phyloP scores from a whole-genome alignment of 2,888 invertebrate genomes.

The Bursaphelenchus okinawaensis region DNA sequence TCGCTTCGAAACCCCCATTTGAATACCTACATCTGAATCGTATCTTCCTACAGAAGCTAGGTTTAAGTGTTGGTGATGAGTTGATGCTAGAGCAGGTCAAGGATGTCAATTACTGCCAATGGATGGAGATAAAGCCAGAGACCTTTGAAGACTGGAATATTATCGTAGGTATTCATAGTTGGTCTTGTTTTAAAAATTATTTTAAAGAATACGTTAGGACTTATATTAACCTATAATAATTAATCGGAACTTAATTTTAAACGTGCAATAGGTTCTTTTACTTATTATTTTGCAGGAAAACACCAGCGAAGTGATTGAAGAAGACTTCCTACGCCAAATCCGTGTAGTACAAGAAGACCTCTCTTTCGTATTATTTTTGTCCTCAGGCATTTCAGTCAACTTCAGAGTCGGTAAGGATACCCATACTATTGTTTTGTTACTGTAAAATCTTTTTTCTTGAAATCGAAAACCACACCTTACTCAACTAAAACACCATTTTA shows the following conservation, averaged over 20 bases:
- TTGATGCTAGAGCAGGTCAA: slow-evolving; percentile 21
- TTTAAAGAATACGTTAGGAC: not conserved
- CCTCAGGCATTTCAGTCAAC: slow-evolving; percentile 31
- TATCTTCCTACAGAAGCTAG: slow-evolving; percentile 3
- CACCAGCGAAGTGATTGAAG: slow-evolving; percentile 33
- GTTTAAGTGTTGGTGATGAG: slow-evolving; percentile 15
- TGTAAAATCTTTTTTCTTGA: too few species aligned
- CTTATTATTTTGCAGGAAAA: slow-evolving; percentile 19
- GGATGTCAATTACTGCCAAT: slow-evolving; percentile 16
- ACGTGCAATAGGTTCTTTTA: not conserved
- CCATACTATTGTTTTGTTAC: not conserved
- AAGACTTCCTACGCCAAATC: slow-evolving; percentile 42
- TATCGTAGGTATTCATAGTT: too few species aligned
- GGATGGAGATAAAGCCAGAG: slow-evolving; percentile 25
- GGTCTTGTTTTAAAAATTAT: not conserved
- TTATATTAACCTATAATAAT: too few species aligned
- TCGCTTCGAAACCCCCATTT: slow-evolving; percentile 18
- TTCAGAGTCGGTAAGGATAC: slow-evolving; percentile 36
- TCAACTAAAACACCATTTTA: slow-evolving; percentile 19
- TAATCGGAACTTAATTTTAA: too few species aligned
- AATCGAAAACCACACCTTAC: too few species aligned
- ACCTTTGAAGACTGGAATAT: slow-evolving; percentile 31
- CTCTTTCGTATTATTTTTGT: slow-evolving; percentile 39
- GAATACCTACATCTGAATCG: slow-evolving; percentile 17
- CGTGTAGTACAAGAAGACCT: slow-evolving; percentile 39